Evolutionary conservation across 2,113 vertebrate species (phyloP), one percentile per base, ranked within the genome.

Genomic region (rat (Rattus norvegicus)): DNA sequence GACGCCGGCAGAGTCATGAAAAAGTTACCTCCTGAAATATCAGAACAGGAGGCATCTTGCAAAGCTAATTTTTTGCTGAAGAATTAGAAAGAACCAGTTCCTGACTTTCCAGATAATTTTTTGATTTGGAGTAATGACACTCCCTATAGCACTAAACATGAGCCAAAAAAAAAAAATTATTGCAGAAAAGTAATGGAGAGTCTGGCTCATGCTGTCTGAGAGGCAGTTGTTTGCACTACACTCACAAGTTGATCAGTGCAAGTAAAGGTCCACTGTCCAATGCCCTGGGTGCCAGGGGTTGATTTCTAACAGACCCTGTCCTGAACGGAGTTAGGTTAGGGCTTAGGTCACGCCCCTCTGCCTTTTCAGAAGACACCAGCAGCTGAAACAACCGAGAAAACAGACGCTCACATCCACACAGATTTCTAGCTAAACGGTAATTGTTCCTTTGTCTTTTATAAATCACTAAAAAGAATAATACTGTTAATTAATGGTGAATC

Each of bases 401-500:
- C 54, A 56, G 8, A 54, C 81, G 33, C 12, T 94, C 56, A 47
- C 65, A 85, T 73, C 93, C 92, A 77, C 93, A 93, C 72, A 80
- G 81, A 94, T 95, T 95, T 92, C 83, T 93, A 80, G 93, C 95
- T 98, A 79, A 97, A 86, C 67, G 70, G 73, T 92, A 95, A 97
- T 96, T 97, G 94, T 94, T 95, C 70, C 94, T 97, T 97, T 97
- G 89, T 97, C 90, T 97, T 98, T 94, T 81, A 92, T 95, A 98
- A 97, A 94, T 93, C 90, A 54, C 87, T 61, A 88, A 97, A 97
- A 95, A 93, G 84, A 95, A 96, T 92, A 97, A 95, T 96, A 77
- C 90, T 96, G 89, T 95, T 98, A 98, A 97, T 97, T 97, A 98
- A 95, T 93, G 92, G 94, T 98, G 97, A 97, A 92, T 97, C 96